Evolutionary conservation across 1,140 invertebrate genomes (phyloP).

Genomic region (Xylocopa sonorina): DNA sequence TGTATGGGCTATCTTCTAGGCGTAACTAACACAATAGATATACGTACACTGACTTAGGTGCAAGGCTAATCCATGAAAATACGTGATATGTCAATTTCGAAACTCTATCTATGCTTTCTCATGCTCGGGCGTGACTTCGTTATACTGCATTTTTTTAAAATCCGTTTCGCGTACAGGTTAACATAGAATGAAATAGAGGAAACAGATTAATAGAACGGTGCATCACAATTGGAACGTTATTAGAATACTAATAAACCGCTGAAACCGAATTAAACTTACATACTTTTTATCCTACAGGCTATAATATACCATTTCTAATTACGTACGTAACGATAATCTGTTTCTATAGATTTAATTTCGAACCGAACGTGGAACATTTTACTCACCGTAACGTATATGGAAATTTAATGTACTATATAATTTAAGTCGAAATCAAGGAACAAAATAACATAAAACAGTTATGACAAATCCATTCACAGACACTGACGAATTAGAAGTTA

Average conservation of each 20-base stretch:
- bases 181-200: not conserved
- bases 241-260: not conserved
- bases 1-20: slow-evolving; percentile 14
- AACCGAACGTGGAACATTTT: not conserved
- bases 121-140: slow-evolving; percentile 39
- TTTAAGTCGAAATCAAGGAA: slow-evolving; percentile 61
- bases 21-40: slow-evolving; percentile 28
- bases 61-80: slow-evolving; percentile 32
- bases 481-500: slow-evolving; percentile 74
- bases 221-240: not conserved
- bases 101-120: slow-evolving; percentile 30
- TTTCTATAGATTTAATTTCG: not conserved
- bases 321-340: not conserved
- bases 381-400: slow-evolving; percentile 69
- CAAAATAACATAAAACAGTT: slow-evolving; percentile 75
- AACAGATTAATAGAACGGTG: not conserved
- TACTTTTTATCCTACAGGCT: slow-evolving; percentile 24
- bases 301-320: slow-evolving; percentile 15
- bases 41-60: slow-evolving; percentile 30
- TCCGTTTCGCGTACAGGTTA: not conserved
- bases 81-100: slow-evolving; percentile 58
- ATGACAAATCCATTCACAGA: slow-evolving; percentile 78
- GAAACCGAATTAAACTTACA: not conserved
- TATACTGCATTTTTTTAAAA: not conserved
- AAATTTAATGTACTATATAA: slow-evolving; percentile 70